Base-by-base conservation (phyloP, 1,140 invertebrate species). In the Hirudo medicinalis region DNA sequence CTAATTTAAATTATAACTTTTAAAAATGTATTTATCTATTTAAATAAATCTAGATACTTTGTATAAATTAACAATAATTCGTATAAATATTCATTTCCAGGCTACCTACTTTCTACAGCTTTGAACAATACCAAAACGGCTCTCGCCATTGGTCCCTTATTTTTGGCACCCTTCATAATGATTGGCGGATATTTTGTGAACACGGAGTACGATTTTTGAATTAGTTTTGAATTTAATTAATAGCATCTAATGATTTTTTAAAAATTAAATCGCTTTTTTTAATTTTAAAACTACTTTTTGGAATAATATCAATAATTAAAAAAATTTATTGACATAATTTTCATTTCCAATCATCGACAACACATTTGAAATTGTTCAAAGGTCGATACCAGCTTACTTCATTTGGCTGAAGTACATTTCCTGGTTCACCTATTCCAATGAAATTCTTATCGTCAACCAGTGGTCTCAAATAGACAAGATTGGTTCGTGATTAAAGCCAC, bases 181-280 rank as follows among this genome's bases (percentile, higher is more conserved):
- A 94, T 95, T 78, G 92, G 91, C 67, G 92, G 93, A 60, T 96
- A 94, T 83, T 95, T 94, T 80, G 82, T 96, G 22, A 94, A 94
- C 78, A 87, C 87, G 19, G 87, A 86, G 87, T 91, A 85, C 86
- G 85, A 82, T 36, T 36, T 63, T 17, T 36, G 0, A 68, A 68
- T 68, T 15, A 68, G 9, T 43, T 36, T 32, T 32, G 8, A 68
- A 17, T 43, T 8, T 13, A 49, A 15, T 49, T 0, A 49, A 8
- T 49, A 36, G 6, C 43, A 49, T 49, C 43, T 49, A 49, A 9
- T 17, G 0, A 49, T 15, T 49, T n/a, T n/a, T n/a, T n/a, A n/a
- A n/a, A 36, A 36, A 36, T 36, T 6, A 36, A 2, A 36, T 36
- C 2, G 32, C 32, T 36, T 3, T 36, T 36, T 3, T 36, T 3